Base-by-base conservation (phyloP, 2,113 vertebrate species). In the Formicarius rufipectus region DNA sequence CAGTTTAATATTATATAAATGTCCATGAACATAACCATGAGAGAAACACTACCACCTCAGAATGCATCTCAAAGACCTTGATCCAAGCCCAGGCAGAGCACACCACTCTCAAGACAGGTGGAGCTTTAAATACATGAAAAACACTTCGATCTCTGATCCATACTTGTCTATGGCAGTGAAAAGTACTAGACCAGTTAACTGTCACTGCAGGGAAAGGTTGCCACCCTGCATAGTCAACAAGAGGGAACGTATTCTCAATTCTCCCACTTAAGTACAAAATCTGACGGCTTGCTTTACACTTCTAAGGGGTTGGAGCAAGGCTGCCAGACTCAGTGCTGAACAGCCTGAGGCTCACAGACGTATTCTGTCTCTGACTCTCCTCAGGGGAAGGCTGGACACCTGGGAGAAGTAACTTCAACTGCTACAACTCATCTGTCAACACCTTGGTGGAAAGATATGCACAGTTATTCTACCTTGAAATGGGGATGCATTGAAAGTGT, bases 301-400 rank as follows among this genome's bases (percentile, higher is more conserved):
- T 90, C 68, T 74, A 80, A 92, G 49, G 63, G 68, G 42, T 10
- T 81, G 50, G 33, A 94, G 60, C 50, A 71, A n/a, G 87, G 64
- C 76, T 94, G 76, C 64, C 96, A 95, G 89, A 68, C 77, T 68
- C 0, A 0, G 4, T 37, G 56, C 30, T 71, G 74, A 94, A 60
- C 78, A 72, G 69, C 90, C 87, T 9, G 27, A 78, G 87, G 92
- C 74, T 84, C 60, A 66, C 40, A 84, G 53, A 49, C 72, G 56
- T 37, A 14, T 67, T 74, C 58, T 59, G 4, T 58, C 44, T 42
- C 63, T 5, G 9, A 22, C 24, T 59, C 42, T 59, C 37, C 33
- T 74, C 66, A 19, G 0, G 0, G 45, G 27, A 67, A 52, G 52
- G 13, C 31, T 5, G 24, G 69, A 64, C 74, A 94, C 56, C 69